Base-by-base conservation (phyloP, 2,888 invertebrate genomes). In the Tridacna gigas region DNA sequence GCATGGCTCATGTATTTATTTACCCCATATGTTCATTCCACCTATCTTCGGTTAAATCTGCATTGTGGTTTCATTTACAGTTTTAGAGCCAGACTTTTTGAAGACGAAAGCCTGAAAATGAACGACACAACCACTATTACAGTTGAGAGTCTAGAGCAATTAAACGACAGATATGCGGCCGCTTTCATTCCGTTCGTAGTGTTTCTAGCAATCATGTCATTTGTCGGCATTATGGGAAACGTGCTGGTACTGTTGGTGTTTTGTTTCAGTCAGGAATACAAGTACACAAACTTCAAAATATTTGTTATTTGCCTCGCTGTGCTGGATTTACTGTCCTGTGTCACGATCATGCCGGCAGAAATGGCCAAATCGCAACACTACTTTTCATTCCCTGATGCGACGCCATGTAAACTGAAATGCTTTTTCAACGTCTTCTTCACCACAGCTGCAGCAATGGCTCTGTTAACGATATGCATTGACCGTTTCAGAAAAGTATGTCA, bases 401-500 rank as follows among this genome's bases (percentile, higher is more conserved):
- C 76, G 7, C 77, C 83, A 7, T 86, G 86, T 22, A 86, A 86
- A 75, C 74, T 80, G 20, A 86, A 86, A 28, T 86, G 86, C 26
- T 86, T 86, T 69, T 84, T 84, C 25, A 86, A 80, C 26, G 71
- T 84, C 0, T 82, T 86, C 47, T 77, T 67, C 11, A 71, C 66
- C 56, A 77, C 74, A 18, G 77, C 78, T 11, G 77, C 83, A 4
- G 82, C 86, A 3, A 73, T 77, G 22, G 71, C 73, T 13, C 80
- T 86, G 11, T 66, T 86, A 12, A 82, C 84, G 0, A 86, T 86
- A 9, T 80, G 79, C 48, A 74, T 86, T n/a, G 86, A 86, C 63
- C 61, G 86, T 0, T 86, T 78, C 60, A 51, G 86, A 45, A 82
- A 84, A 56, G 86, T 86, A 15, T 86, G 84, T 66, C 83, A 84